phyloP scores from a whole-genome alignment of 2,797 vertebrate species.

The Muscicapa comitata region DNA sequence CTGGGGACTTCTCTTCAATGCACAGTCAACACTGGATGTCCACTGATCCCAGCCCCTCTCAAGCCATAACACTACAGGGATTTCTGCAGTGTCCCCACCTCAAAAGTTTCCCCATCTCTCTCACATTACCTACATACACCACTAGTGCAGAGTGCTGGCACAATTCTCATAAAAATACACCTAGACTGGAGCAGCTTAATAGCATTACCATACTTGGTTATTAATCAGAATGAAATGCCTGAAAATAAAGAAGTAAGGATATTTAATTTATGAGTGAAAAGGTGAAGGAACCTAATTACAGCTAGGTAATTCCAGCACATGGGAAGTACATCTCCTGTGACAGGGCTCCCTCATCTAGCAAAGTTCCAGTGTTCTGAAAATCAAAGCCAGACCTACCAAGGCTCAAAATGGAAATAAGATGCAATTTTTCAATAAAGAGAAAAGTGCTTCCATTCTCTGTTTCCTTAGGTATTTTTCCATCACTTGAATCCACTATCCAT shows the following conservation, averaged over 20 bases:
- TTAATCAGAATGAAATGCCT: background rate
- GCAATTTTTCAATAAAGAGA: background rate
- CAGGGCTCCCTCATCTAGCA: background rate
- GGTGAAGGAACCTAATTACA: background rate
- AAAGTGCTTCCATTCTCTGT: background rate
- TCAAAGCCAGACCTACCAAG: background rate
- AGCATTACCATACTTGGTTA: background rate
- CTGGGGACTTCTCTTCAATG: too few species aligned
- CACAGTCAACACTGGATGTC: background rate
- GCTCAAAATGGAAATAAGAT: background rate
- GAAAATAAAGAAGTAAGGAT: background rate
- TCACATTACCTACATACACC: background rate
- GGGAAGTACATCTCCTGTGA: background rate
- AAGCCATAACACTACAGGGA: accelerated
- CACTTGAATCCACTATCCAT: background rate
- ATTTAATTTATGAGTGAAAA: background rate
- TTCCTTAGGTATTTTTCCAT: background rate
- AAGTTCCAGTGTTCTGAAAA: background rate
- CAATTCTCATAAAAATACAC: background rate
- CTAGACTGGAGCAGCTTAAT: background rate
- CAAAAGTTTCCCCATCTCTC: background rate
- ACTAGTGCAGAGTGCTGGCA: background rate
- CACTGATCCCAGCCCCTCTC: accelerated
- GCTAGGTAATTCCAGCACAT: background rate
- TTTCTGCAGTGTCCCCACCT: background rate